phyloP scores from a whole-genome alignment of 2,888 invertebrate genomes.

The Megamerina dolium region DNA sequence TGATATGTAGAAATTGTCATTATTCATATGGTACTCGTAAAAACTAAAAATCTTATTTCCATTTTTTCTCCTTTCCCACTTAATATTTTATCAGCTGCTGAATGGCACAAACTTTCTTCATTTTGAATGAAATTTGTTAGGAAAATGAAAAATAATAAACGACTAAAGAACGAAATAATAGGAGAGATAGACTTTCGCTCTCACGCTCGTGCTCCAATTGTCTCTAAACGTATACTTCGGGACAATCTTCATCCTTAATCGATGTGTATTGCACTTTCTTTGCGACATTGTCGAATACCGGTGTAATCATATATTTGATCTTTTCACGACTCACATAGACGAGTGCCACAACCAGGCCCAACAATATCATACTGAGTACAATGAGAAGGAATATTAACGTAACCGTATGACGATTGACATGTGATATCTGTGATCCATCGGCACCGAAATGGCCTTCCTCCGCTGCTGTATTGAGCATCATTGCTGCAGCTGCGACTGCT shows the following conservation, averaged over 20 bases:
- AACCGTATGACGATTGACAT: slow-evolving; percentile 43
- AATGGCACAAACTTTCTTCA: too few relatives aligned
- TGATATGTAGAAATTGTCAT: too few relatives aligned
- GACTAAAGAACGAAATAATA: too few relatives aligned
- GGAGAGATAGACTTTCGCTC: too few relatives aligned
- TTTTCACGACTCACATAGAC: slow-evolving; percentile 58
- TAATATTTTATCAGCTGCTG: too few relatives aligned
- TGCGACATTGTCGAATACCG: slow-evolving; percentile 60
- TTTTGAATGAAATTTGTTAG: too few relatives aligned
- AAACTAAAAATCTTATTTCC: too few relatives aligned
- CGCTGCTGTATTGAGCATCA: slow-evolving; percentile 32
- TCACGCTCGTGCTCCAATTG: too few relatives aligned
- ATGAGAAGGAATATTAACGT: slow-evolving; percentile 51
- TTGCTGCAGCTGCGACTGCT: slow-evolving; percentile 37
- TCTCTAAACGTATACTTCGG: slow-evolving; percentile 49
- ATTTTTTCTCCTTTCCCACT: too few relatives aligned
- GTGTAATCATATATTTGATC: slow-evolving; percentile 55
- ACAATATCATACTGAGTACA: slow-evolving; percentile 53
- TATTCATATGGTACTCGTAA: too few relatives aligned
- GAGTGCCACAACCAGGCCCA: slow-evolving; percentile 54
- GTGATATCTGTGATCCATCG: slow-evolving; percentile 13
- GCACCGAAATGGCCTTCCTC: slow-evolving; percentile 32
- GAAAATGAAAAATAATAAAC: too few relatives aligned
- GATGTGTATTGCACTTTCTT: slow-evolving; percentile 69
- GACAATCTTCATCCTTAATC: slow-evolving; percentile 57